These are phyloP conservation scores for Hydrozoanthus tunicans DNA, from an alignment of 64 coral and sea anemone species.

Conservation along the genomic window DNA sequence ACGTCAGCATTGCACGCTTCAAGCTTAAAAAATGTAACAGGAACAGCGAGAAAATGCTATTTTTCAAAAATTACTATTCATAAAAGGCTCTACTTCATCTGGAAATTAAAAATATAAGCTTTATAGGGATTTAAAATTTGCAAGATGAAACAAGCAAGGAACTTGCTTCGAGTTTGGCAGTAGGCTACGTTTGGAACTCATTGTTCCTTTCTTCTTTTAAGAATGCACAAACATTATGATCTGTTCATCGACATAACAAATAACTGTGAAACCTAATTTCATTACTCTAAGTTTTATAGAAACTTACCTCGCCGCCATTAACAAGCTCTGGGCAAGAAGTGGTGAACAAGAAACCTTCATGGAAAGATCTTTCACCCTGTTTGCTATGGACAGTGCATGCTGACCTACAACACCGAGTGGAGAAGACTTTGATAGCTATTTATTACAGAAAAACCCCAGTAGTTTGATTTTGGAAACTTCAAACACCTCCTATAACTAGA, in stretches of 20 bases:
- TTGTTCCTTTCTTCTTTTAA: not conserved
- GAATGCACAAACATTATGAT: not conserved
- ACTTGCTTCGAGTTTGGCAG: not conserved
- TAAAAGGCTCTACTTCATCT: too few relatives aligned
- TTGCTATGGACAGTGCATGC: conserved; percentile 68
- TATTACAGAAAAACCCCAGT: not conserved
- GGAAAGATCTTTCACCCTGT: conserved; percentile 76
- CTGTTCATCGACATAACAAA: not conserved
- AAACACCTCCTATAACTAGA: too few relatives aligned
- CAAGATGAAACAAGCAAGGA: not conserved
- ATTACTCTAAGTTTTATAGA: not conserved
- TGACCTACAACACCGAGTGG: conserved; percentile 49
- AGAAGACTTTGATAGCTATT: not conserved
- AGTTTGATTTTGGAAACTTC: too few relatives aligned
- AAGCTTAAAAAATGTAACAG: too few relatives aligned
- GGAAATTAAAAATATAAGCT: too few relatives aligned
- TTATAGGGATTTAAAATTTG: too few relatives aligned
- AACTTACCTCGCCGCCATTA: conserved; percentile 70
- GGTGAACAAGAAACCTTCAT: conserved; percentile 89
- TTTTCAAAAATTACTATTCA: too few relatives aligned
- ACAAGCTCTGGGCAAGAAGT: conserved; percentile 66
- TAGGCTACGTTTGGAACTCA: not conserved
- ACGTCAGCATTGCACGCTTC: too few relatives aligned
- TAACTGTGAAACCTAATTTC: not conserved
- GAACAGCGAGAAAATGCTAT: too few relatives aligned